Conservation (phyloP, 2,113 vertebrate genomes). For the Danionella cerebrum region DNA sequence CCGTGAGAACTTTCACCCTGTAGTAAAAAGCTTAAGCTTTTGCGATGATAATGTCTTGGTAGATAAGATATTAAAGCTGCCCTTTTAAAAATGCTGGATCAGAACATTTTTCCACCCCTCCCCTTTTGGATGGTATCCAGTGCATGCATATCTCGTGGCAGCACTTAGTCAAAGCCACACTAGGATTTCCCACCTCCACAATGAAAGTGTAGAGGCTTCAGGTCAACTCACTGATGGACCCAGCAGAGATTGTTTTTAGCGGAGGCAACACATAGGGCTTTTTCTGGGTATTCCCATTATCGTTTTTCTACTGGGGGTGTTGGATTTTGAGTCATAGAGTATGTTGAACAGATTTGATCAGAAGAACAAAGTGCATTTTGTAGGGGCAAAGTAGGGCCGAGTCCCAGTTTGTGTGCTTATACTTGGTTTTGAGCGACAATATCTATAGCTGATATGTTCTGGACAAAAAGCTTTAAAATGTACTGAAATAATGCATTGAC, state of each 20-base stretch:
- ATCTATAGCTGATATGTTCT: no score
- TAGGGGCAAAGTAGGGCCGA: no score
- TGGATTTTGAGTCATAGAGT: slow-evolving; percentile 30
- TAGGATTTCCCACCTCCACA: slow-evolving; percentile 7
- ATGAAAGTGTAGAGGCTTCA: not conserved
- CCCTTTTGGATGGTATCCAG: not conserved
- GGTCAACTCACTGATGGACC: slow-evolving; percentile 14
- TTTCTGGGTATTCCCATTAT: slow-evolving; percentile 36
- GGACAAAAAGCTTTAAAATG: no score
- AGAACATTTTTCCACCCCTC: not conserved
- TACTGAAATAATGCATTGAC: no score
- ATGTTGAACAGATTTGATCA: slow-evolving; percentile 18
- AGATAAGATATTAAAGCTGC: no score
- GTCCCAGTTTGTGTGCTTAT: no score
- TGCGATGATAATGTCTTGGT: not conserved
- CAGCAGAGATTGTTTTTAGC: slow-evolving; percentile 18
- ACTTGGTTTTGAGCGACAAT: no score
- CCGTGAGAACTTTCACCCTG: not conserved
- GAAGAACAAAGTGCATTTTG: slow-evolving; percentile 13
- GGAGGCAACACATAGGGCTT: slow-evolving; percentile 7
- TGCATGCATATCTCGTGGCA: not conserved
- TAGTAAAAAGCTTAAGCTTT: no score
- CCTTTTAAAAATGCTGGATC: not conserved
- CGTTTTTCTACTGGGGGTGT: not conserved
- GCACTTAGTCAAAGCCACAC: not conserved